Base-by-base conservation (phyloP, 23 tunicate genomes). In the Ascidia mentula region DNA sequence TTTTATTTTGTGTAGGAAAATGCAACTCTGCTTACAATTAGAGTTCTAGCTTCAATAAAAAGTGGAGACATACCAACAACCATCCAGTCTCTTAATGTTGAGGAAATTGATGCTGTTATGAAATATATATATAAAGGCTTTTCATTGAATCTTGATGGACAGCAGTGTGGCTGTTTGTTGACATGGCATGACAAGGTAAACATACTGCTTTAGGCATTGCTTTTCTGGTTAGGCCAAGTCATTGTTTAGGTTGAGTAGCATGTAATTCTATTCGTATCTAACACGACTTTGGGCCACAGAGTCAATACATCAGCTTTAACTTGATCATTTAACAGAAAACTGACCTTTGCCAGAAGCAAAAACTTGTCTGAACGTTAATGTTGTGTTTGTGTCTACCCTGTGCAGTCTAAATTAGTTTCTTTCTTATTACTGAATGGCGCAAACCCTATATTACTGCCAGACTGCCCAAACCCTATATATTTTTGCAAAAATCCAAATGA, bases 101-200 rank as follows among this genome's bases (percentile, higher is more conserved):
- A 91, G 31, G 89, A 88, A 46, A 6, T 91, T 34, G 99, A 96
- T 71, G 75, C 80, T 4, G 17, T 89, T 33, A 81, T 88, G 94
- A 96, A 96, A 45, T 96, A 96, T 59, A 86, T 96, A 76, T 96
- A 96, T 78, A 96, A 96, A 73, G 90, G 94, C 9, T 96, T 96
- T 79, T 83, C 97, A 0, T 31, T 91, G 78, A 86, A 88, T 18
- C 73, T 80, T 28, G 99, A 96, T 81, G 97, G 97, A 22, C 98
- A 93, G 73, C 83, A 75, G 69, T 93, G 98, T 53, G 93, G 81
- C 24, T 69, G 73, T 59, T 69, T 93, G 45, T 81, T 93, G 6
- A 72, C 93, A 13, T 93, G 98, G 98, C 98, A 93, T 70, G 98
- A 88, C 59, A 93, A 93, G 80, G 86, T 86, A 38, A 7, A 32